A percentile compares a stretch with the other conserved stretches of the same genome.
These are phyloP conservation scores for Pardalotus punctatus DNA, from an alignment of 2,113 vertebrate genomes.

Conservation along the genomic window DNA sequence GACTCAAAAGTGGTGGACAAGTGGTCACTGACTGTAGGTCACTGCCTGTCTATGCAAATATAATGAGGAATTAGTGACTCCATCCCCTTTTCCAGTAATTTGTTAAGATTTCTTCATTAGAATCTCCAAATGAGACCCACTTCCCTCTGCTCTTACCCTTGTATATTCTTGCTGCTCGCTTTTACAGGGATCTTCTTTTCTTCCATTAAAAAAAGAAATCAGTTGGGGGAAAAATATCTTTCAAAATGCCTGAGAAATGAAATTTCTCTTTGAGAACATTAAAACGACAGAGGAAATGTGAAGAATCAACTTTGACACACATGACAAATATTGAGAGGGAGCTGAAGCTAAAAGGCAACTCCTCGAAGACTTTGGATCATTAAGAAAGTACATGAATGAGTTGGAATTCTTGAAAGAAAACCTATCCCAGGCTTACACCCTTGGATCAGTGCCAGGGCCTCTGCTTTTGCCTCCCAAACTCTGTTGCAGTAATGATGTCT, in stretches of 20 bases:
- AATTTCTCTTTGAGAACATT: background rate
- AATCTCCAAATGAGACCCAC: background rate
- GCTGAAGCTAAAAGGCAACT: slow-evolving; percentile 20
- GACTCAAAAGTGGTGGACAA: background rate
- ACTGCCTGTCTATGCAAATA: background rate
- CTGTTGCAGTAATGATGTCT: background rate
- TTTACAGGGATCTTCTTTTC: background rate
- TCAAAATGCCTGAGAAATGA: background rate
- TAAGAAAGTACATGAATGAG: slow-evolving; percentile 35
- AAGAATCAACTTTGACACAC: background rate
- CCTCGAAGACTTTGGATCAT: slow-evolving; percentile 12
- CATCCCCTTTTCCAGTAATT: background rate
- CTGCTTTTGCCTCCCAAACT: background rate
- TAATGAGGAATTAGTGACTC: background rate
- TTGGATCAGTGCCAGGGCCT: background rate
- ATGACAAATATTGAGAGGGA: slow-evolving; percentile 22
- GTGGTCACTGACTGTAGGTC: background rate
- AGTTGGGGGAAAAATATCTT: background rate
- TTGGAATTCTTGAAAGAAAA: slow-evolving; percentile 53
- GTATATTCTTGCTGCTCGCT: background rate
- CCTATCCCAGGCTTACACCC: background rate
- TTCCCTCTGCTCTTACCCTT: background rate
- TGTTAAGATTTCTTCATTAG: background rate
- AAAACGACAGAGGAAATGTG: background rate
- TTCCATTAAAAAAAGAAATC: background rate